These are phyloP conservation scores for Saguinus oedipus DNA, from an alignment of 2,797 vertebrate genomes.

Conservation along the genomic window DNA sequence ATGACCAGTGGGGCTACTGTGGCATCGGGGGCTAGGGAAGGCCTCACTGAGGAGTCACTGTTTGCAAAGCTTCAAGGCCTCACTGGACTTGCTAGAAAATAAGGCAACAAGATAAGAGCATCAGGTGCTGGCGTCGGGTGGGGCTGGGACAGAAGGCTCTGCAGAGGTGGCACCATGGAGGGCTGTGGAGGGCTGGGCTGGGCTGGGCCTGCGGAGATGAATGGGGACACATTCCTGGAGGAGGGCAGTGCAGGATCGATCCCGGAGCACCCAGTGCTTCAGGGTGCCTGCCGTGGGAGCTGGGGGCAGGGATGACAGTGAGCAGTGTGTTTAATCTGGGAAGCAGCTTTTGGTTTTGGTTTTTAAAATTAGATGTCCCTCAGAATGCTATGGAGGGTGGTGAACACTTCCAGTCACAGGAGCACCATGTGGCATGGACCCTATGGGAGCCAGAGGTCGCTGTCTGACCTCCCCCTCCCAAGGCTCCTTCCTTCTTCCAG, in stretches of 20 bases:
- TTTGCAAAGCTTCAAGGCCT: neutral
- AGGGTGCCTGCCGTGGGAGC: rapidly evolving
- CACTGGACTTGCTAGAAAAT: neutral
- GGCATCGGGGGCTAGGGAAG: neutral
- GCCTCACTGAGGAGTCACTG: neutral
- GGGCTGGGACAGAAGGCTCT: neutral
- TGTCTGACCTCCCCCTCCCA: neutral
- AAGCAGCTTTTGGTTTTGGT: neutral
- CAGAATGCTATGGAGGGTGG: neutral
- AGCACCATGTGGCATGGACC: too few species aligned
- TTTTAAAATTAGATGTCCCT: neutral
- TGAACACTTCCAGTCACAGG: neutral
- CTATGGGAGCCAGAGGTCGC: neutral
- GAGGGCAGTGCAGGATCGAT: neutral
- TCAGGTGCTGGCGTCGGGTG: neutral
- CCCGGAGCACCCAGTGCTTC: neutral
- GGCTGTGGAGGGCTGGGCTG: neutral
- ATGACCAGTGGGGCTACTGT: neutral
- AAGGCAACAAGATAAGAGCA: neutral
- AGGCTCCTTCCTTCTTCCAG: neutral
- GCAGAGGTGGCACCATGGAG: neutral
- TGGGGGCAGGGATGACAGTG: neutral
- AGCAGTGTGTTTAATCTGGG: neutral
- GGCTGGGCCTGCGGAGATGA: neutral
- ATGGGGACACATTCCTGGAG: neutral